Base-by-base conservation (phyloP, 2,888 invertebrate species). In the Limnephilus auricula region DNA sequence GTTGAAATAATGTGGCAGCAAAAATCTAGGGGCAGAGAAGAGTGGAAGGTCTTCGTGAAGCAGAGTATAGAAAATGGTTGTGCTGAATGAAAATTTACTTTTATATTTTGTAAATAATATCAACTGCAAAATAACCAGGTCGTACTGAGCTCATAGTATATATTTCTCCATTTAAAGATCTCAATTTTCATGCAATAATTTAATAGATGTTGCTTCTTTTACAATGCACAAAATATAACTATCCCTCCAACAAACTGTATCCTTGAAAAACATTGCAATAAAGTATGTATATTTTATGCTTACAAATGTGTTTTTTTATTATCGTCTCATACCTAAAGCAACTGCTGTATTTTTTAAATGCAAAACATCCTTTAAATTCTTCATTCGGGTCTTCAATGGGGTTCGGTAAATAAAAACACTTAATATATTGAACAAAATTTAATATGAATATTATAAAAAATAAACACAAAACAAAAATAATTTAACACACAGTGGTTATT, bases 271-370 rank as follows among this genome's bases (percentile, higher is more conserved):
- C 32, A 88, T 32, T 34, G 79, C 87, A 88, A 88, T 88, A 88
- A 88, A 88, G 6, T 87, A 15, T 88, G 10, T 88, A 37, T 88
- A 88, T 88, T 88, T 88, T 88, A 88, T 78, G 87, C 87, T 88
- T 78, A 80, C 30, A 80, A 80, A 2, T 32, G 80, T 32, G 31
- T 32, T 32, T 15, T 80, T 80, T 80, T 4, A 65, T 65, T 65
- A 25, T 65, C 25, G 2, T 65, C 25, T 65, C 65, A 1, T 65
- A 25, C n/a, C 65, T 65, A 65, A 0, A 65, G 65, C n/a, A 65
- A 65, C n/a, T 13, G 45, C 45, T 15, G 3, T 45, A 45, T 45
- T 45, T 45, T 13, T 15, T 15, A 13, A 0, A 50, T 18, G 50
- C 18, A 18, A 50, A 65, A 65, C 25, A 65, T 65, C 65, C 25